Evolutionary conservation across 1,140 invertebrate genomes (phyloP).

Genomic region (Melipona quadrifasciata): DNA sequence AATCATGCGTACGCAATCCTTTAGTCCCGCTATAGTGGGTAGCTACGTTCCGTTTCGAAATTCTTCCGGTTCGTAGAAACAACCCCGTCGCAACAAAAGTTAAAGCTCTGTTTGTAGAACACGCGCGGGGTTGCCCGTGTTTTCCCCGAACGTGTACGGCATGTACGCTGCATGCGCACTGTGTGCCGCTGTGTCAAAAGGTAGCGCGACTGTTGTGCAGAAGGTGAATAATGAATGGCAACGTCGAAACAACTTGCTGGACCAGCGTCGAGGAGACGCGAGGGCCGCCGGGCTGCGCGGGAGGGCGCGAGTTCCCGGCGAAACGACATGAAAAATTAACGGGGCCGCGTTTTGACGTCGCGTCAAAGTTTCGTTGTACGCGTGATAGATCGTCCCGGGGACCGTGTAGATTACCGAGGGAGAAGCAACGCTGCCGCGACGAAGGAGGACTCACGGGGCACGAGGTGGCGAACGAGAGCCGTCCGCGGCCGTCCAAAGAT

Average conservation of each 20-base stretch:
- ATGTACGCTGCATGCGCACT: constrained; percentile 3
- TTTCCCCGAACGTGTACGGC: constrained; percentile 10
- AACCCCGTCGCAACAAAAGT: neutral
- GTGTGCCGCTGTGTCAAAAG: constrained; percentile 58
- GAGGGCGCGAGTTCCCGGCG: constrained; percentile 59
- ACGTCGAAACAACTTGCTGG: constrained; percentile 71
- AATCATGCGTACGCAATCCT: neutral
- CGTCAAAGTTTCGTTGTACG: constrained; percentile 73
- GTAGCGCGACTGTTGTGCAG: constrained; percentile 62
- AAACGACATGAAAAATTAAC: constrained; percentile 76
- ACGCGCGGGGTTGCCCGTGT: neutral
- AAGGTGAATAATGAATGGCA: constrained; percentile 76
- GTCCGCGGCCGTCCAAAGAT: neutral
- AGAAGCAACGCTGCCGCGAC: too few species aligned
- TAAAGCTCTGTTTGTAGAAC: neutral
- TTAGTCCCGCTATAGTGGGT: neutral
- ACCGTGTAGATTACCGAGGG: constrained; percentile 56
- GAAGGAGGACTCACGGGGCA: neutral
- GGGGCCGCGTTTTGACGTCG: constrained; percentile 69
- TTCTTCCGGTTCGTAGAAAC: neutral
- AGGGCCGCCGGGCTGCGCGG: constrained; percentile 6
- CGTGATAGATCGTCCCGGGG: constrained; percentile 70
- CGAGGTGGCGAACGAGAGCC: neutral
- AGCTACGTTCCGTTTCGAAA: too few species aligned
- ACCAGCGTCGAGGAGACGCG: constrained; percentile 58